Percentiles rank a stretch among this genome's conserved stretches.
Conservation (phyloP, 2,888 invertebrate genomes). For the Crocallis elinguaria region DNA sequence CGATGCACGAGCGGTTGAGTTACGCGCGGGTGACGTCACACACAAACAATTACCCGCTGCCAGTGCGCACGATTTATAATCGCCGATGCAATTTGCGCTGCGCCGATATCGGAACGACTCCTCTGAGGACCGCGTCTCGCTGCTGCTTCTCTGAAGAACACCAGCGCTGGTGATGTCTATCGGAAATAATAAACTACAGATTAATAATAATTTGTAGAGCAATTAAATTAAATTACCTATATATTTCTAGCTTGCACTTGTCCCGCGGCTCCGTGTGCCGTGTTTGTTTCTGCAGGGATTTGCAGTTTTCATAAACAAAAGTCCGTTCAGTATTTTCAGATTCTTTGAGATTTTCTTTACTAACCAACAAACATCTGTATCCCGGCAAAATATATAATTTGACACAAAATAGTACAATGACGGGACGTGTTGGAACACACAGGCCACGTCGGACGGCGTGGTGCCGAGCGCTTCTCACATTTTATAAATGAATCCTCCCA, state of each 20-base stretch:
- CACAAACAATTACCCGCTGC: slow-evolving; percentile 28
- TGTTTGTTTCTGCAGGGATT: no score
- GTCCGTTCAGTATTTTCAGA: no score
- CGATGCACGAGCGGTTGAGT: slow-evolving; percentile 46
- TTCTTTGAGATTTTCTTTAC: no score
- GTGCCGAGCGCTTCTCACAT: no score
- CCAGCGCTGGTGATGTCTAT: background rate
- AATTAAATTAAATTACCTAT: background rate
- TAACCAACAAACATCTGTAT: no score
- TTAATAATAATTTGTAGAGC: slow-evolving; percentile 3
- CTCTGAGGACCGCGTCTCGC: background rate
- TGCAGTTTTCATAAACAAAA: no score
- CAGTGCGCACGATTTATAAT: slow-evolving; percentile 9
- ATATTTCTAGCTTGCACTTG: background rate
- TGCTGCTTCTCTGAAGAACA: background rate
- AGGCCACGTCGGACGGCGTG: no score
- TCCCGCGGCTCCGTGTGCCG: no score
- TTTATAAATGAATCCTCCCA: no score
- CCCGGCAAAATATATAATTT: no score
- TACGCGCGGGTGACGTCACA: slow-evolving; percentile 37
- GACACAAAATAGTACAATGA: no score
- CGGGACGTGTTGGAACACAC: no score
- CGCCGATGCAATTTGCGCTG: slow-evolving; percentile 8
- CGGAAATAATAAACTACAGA: background rate
- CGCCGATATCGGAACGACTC: background rate